Percentiles rank a stretch among this genome's conserved stretches.
These are phyloP conservation scores for Brachionus koreanus DNA, from an alignment of 1,140 invertebrate genomes.

Conservation along the genomic window DNA sequence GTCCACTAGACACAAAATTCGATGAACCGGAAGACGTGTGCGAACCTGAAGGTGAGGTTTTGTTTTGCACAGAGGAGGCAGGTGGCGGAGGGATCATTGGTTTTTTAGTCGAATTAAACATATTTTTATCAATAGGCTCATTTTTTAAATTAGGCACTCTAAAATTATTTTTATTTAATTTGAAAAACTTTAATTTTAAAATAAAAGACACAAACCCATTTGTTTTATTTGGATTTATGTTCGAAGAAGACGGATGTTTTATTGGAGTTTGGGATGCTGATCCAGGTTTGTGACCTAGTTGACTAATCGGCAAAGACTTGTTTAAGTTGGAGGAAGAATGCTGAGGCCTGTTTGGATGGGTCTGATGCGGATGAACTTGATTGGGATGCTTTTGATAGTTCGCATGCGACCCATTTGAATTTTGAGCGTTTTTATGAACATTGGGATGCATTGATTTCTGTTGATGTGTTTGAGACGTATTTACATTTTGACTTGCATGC, in stretches of 20 bases:
- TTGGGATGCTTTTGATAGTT: conserved; percentile 8
- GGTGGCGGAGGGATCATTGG: neutral
- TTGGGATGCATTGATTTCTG: neutral
- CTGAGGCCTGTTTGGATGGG: neutral
- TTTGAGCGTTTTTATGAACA: conserved; percentile 19
- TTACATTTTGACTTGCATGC: conserved; percentile 21
- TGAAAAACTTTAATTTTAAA: neutral
- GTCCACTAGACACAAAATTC: neutral
- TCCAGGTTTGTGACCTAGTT: neutral
- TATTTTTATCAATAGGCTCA: conserved; percentile 9
- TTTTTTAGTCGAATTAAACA: conserved; percentile 16
- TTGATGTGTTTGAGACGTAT: conserved; percentile 8
- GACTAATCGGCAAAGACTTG: neutral
- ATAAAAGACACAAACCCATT: neutral
- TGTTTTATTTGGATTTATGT: neutral
- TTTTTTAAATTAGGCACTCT: neutral
- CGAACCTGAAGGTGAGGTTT: neutral
- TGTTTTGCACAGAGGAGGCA: neutral
- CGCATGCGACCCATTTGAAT: neutral
- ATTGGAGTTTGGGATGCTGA: neutral
- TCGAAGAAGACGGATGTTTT: conserved; percentile 19
- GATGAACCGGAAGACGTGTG: neutral
- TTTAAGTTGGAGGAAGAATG: neutral
- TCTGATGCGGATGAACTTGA: neutral
- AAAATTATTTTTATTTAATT: neutral